Percentiles rank a stretch among this genome's conserved stretches.
phyloP scores from a whole-genome alignment of 1,140 invertebrate species.

The Galleria mellonella region DNA sequence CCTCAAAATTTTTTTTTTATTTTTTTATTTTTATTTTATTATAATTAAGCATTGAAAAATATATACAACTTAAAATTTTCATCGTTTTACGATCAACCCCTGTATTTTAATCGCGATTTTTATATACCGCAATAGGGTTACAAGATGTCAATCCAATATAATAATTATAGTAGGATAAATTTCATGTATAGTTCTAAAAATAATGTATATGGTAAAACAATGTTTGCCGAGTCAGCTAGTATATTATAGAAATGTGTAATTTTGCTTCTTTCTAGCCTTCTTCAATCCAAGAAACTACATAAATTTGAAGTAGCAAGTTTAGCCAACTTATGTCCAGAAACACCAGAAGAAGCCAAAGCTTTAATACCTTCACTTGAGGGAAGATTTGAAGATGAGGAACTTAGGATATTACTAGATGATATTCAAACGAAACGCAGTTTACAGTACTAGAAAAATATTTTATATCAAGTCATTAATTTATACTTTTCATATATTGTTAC shows the following conservation, averaged over 20 bases:
- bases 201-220: too few species aligned
- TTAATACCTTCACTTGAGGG: slow-evolving; percentile 97
- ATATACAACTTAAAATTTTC: too few species aligned
- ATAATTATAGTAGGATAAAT: too few species aligned
- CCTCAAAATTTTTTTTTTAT: too few species aligned
- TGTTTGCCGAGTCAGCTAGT: too few species aligned
- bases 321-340: slow-evolving; percentile 98
- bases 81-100: too few species aligned
- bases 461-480: neutral
- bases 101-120: too few species aligned
- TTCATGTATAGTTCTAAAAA: too few species aligned
- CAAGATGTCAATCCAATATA: too few species aligned
- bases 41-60: too few species aligned
- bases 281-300: slow-evolving; percentile 97
- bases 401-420: slow-evolving; percentile 95
- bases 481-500: neutral
- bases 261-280: slow-evolving; percentile 79
- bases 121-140: too few species aligned
- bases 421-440: slow-evolving; percentile 98
- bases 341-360: slow-evolving; percentile 97
- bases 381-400: slow-evolving; percentile 96
- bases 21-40: too few species aligned
- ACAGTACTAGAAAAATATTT: slow-evolving; percentile 83
- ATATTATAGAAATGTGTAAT: neutral
- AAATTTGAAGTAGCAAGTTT: slow-evolving; percentile 99